Base-by-base conservation (phyloP, 2,888 invertebrate genomes). In the Ormyrus rosae region DNA sequence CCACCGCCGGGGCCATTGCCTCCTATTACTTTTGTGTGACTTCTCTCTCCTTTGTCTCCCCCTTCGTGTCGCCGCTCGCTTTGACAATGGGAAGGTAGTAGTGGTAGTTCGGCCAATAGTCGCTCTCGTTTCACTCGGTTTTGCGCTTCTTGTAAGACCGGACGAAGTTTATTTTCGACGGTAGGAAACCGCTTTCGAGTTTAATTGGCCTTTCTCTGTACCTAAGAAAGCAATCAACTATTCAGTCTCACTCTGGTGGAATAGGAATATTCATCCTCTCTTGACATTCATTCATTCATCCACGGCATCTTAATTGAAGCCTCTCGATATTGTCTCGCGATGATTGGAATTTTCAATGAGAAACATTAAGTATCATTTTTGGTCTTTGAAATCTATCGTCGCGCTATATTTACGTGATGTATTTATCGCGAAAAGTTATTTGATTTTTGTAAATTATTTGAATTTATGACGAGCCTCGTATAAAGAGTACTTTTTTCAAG, bases 191-290 rank as follows among this genome's bases (percentile, higher is more conserved):
- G 58, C 88, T 83, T 82, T 90, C 90, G 76, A 90, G 82, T 81
- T 88, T 86, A 75, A 90, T 87, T 46, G 90, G 90, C 80, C 88
- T 87, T 81, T 90, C 90, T 76, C 85, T 86, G 81, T 90, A 90
- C 83, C 90, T 90, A 83, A 63, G 84, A 87, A 79, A 56, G 76
- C 60, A 78, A 81, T 74, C 74, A 67, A 71, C 55, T 75, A 78
- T 72, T 76, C 72, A 77, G 53, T 48, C 34, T 34, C 8, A 19
- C 45, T 56, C 45, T 56, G 55, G 0, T 4, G 34, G 34, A 34
- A 34, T 63, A 7, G n/a, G 11, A 13, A 56, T 65, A 34, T 71
- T 3, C 11, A 48, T 48, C 11, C 53, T 60, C 10, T 72, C 55
- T 65, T 70, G n/a, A 48, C 13, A 71, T 45, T 75, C 60, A 64